Conservation (phyloP, 2,113 vertebrate species). For the Colinus virginianus region DNA sequence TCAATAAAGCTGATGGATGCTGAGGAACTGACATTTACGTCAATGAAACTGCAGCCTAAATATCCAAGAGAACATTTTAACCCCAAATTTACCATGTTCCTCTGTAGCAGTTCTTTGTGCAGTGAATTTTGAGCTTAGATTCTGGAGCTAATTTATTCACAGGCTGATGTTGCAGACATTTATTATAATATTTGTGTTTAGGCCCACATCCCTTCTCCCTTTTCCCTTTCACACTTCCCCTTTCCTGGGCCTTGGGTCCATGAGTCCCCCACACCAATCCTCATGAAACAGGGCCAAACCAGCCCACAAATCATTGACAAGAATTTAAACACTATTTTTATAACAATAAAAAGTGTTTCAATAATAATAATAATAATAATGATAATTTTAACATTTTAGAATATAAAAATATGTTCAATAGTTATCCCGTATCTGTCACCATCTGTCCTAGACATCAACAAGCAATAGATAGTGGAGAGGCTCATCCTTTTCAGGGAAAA, state of each 20-base stretch:
- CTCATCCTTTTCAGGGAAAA: background rate
- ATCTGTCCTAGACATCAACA: background rate
- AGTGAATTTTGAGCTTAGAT: conserved; percentile 15
- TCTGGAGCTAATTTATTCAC: conserved; percentile 21
- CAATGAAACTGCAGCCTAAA: background rate
- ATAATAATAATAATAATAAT: background rate
- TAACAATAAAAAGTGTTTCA: background rate
- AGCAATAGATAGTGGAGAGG: background rate
- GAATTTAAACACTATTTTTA: background rate
- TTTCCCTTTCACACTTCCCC: no score
- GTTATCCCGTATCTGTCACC: background rate
- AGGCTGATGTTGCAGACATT: background rate
- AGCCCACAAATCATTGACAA: background rate
- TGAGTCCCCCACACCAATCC: no score
- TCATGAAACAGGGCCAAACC: no score
- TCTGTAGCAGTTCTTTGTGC: background rate
- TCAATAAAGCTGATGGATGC: background rate
- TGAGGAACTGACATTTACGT: background rate
- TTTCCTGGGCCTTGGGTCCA: no score
- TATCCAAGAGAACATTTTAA: background rate
- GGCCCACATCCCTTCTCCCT: no score
- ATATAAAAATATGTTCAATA: background rate
- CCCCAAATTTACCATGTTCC: background rate
- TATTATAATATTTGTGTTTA: background rate
- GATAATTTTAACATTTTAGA: no score